Conservation (phyloP, 2,113 vertebrate genomes). For the Stictonetta naevosa region DNA sequence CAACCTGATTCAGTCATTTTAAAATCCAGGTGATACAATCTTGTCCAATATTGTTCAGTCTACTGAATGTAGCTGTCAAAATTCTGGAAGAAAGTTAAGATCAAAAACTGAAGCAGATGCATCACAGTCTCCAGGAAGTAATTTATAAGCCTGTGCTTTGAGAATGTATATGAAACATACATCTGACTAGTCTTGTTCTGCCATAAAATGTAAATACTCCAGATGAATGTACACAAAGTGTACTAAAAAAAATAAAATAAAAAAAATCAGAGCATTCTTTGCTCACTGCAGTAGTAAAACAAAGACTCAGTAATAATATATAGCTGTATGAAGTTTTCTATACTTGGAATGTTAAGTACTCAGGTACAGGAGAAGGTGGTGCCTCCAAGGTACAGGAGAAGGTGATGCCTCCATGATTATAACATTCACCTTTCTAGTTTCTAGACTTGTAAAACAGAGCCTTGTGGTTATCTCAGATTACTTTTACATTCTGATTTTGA, state of each 20-base stretch:
- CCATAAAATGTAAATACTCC: slow-evolving; percentile 54
- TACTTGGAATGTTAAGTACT: not conserved
- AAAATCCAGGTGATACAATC: slow-evolving; percentile 34
- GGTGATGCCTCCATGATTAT: not conserved
- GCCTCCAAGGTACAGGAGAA: not conserved
- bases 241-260: not conserved
- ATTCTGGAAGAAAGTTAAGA: slow-evolving; percentile 32
- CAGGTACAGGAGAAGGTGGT: not conserved
- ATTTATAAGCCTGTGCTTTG: slow-evolving; percentile 19
- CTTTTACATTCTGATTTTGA: not conserved
- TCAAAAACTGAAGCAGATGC: slow-evolving; percentile 32
- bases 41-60: slow-evolving; percentile 48
- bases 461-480: not conserved
- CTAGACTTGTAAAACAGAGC: not conserved
- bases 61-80: slow-evolving; percentile 27
- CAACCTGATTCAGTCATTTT: slow-evolving; percentile 34
- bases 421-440: not conserved
- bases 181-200: slow-evolving; percentile 10
- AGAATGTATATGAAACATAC: not conserved
- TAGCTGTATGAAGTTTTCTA: not conserved
- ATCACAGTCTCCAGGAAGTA: slow-evolving; percentile 17
- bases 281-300: not conserved
- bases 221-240: slow-evolving; percentile 19
- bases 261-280: not conserved
- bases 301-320: slow-evolving; percentile 12